These are phyloP conservation scores for Cercocebus atys DNA, from an alignment of 2,113 vertebrate species.

Conservation along the genomic window DNA sequence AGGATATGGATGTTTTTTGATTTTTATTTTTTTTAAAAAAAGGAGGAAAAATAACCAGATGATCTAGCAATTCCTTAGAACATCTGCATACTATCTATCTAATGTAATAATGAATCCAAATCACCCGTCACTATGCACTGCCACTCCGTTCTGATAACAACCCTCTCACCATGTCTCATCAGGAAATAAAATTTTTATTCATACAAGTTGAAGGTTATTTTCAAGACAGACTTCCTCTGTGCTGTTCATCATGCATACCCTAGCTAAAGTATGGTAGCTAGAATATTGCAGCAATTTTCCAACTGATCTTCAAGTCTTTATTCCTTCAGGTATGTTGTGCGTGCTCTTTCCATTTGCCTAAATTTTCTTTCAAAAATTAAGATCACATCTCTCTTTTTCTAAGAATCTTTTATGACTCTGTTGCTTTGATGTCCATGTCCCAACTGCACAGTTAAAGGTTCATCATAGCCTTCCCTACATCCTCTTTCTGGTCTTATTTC, in stretches of 20 bases:
- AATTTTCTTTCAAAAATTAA: background rate
- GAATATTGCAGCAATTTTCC: background rate
- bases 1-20: background rate
- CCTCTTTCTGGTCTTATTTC: background rate
- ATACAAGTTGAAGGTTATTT: background rate
- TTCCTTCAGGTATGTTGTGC: background rate
- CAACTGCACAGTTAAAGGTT: background rate
- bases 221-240: background rate
- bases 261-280: background rate
- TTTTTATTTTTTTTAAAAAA: background rate
- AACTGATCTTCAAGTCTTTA: background rate
- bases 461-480: rapidly evolving
- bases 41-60: background rate
- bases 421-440: background rate
- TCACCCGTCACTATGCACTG: background rate
- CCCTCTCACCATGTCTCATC: background rate
- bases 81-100: background rate
- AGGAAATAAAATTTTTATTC: background rate
- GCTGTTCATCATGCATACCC: background rate
- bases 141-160: background rate
- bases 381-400: background rate
- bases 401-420: background rate
- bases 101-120: background rate
- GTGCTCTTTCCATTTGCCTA: background rate
- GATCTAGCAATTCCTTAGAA: background rate